phyloP scores from a whole-genome alignment of 1,140 invertebrate species.

The Psilanteris sp. region DNA sequence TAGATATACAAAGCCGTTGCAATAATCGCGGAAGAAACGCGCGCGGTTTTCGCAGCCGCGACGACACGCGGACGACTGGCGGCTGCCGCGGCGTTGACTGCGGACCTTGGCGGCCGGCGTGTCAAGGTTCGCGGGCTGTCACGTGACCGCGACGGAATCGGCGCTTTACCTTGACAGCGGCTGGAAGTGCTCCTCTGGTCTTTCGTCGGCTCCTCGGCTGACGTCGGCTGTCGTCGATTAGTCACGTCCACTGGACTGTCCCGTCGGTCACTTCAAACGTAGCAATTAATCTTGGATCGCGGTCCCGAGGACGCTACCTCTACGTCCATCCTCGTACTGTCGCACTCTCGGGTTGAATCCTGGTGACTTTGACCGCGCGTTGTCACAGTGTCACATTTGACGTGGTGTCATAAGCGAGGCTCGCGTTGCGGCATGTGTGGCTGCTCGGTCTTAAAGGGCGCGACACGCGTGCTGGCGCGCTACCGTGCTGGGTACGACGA shows the following conservation, averaged over 20 bases:
- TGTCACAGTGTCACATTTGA: conserved; percentile 45
- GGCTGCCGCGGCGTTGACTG: no score
- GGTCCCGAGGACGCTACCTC: conserved; percentile 51
- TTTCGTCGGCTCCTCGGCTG: no score
- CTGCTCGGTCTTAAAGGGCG: conserved; percentile 5
- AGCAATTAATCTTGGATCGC: conserved; percentile 28
- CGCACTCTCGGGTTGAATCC: conserved; percentile 1
- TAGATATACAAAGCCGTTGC: no score
- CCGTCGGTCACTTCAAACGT: conserved; percentile 23
- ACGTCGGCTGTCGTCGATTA: no score
- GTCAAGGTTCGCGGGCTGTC: no score
- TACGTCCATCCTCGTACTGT: conserved; percentile 67
- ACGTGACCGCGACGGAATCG: no score
- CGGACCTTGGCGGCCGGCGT: no score
- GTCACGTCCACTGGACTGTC: no score
- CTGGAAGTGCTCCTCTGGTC: conserved; percentile 14
- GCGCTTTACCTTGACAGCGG: conserved; percentile 42
- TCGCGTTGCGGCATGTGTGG: conserved; percentile 34
- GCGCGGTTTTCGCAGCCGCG: no score
- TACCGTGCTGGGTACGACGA: conserved; percentile 12
- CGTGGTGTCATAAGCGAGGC: conserved; percentile 38
- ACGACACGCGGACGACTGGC: no score
- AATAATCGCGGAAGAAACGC: no score
- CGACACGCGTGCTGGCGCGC: conserved; percentile 33
- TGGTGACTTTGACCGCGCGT: no score